These are phyloP conservation scores for Megatriorchis doriae DNA, from an alignment of 2,113 vertebrate species.

Conservation along the genomic window DNA sequence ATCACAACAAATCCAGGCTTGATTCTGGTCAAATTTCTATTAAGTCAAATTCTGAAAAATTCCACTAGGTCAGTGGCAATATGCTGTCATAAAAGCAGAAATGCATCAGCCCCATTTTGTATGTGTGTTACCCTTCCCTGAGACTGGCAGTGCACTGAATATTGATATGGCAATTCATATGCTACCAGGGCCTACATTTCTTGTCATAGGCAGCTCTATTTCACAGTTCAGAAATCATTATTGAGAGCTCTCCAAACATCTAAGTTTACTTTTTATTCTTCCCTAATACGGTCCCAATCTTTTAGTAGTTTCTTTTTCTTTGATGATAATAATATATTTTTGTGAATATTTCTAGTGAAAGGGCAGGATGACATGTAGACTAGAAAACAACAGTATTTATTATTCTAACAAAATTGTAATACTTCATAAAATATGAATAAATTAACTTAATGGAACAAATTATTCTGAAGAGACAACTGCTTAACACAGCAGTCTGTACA, in stretches of 20 bases:
- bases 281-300: rapidly evolving
- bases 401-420: neutral
- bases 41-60: neutral
- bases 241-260: neutral
- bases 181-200: neutral
- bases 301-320: neutral
- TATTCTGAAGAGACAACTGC: neutral
- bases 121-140: neutral
- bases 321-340: neutral
- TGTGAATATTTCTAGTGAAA: neutral
- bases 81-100: neutral
- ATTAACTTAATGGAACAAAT: neutral
- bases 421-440: neutral
- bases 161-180: neutral
- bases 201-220: neutral
- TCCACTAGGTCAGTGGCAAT: neutral
- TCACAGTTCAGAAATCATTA: neutral
- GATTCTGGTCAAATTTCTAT: neutral
- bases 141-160: neutral
- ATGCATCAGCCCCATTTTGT: neutral
- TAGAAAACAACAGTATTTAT: neutral
- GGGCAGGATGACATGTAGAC: neutral
- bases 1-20: neutral
- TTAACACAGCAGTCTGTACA: neutral
- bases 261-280: neutral